These are phyloP conservation scores for Arrhamphus sclerolepis DNA, from an alignment of 2,797 vertebrate species.

Conservation along the genomic window DNA sequence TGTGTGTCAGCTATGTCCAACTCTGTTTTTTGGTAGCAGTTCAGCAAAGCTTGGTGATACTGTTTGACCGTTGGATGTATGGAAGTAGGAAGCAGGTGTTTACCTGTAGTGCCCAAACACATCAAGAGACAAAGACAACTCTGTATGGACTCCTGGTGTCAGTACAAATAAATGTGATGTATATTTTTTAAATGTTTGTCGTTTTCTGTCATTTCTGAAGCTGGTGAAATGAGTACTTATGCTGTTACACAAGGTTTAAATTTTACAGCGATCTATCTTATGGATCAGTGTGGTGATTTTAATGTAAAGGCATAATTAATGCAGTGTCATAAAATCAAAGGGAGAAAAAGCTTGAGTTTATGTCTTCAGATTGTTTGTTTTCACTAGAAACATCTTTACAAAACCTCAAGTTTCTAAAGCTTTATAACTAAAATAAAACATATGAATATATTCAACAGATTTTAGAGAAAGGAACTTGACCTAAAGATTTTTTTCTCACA, in stretches of 20 bases:
- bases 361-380: neutral
- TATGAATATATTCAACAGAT: no score
- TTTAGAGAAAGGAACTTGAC: no score
- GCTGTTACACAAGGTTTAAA: neutral
- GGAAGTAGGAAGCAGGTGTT: constrained; percentile 65
- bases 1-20: constrained; percentile 76
- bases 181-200: constrained; percentile 81
- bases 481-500: no score
- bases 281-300: neutral
- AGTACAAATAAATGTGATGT: constrained; percentile 87
- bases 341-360: neutral
- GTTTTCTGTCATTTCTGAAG: constrained; percentile 55
- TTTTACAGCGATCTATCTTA: neutral
- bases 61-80: constrained; percentile 70
- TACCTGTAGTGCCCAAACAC: constrained; percentile 68
- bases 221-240: neutral
- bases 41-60: constrained; percentile 69
- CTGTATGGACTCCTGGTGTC: constrained; percentile 76
- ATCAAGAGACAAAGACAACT: constrained; percentile 73
- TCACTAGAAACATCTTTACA: no score
- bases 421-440: no score
- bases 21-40: constrained; percentile 77
- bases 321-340: neutral
- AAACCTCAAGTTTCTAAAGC: no score
- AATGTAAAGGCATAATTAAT: neutral